Percentiles rank a stretch among this genome's conserved stretches.
Evolutionary conservation across 2,888 invertebrate genomes (phyloP).

Genomic region (Pseudococcus jackbeardsleyi): DNA sequence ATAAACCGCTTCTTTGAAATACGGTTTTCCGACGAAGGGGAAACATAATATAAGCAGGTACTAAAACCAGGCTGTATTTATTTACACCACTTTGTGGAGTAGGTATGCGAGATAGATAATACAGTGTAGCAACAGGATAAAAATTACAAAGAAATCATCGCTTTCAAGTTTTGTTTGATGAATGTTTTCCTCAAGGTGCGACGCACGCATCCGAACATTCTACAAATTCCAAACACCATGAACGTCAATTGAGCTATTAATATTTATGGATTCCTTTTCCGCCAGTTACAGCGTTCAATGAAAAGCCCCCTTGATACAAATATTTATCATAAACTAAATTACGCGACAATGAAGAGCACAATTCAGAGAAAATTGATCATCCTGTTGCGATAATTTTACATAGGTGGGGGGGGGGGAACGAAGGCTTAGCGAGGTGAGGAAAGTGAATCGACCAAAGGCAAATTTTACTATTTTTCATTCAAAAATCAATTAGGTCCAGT

Average conservation of each 20-base stretch:
- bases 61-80: slow-evolving; percentile 2
- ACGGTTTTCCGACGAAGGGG: neutral
- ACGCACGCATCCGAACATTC: neutral
- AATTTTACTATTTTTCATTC: too few relatives aligned
- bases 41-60: neutral
- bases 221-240: neutral
- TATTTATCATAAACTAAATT: neutral
- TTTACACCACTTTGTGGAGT: neutral
- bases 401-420: too few relatives aligned
- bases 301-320: neutral
- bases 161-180: slow-evolving; percentile 3
- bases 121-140: neutral
- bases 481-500: too few relatives aligned
- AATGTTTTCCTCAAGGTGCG: neutral
- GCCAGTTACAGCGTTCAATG: neutral
- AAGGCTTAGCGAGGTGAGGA: too few relatives aligned
- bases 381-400: too few relatives aligned
- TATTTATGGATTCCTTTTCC: neutral
- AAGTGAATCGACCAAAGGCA: too few relatives aligned
- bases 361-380: too few relatives aligned
- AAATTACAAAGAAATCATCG: neutral
- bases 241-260: slow-evolving; percentile 5
- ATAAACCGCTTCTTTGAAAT: slow-evolving; percentile 1
- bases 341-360: too few relatives aligned
- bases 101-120: neutral